Percentiles rank a stretch among this genome's conserved stretches.
phyloP scores from a whole-genome alignment of 2,113 vertebrate species.

The Clupea harengus region DNA sequence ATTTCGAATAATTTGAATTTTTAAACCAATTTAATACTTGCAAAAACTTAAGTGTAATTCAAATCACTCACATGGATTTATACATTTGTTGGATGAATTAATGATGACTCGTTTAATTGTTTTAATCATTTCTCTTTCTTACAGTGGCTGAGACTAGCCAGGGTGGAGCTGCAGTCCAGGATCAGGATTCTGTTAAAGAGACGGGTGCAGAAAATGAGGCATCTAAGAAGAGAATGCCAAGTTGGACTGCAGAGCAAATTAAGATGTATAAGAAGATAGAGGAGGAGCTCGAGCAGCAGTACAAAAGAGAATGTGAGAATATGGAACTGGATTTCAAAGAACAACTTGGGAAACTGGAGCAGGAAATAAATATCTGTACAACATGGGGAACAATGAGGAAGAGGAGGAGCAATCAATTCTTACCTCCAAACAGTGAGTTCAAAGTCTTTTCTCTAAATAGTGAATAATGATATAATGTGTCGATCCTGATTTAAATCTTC shows the following conservation, averaged over 20 bases:
- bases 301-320: neutral
- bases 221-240: conserved; percentile 15
- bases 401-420: neutral
- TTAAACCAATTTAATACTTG: too few species aligned
- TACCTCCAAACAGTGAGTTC: conserved; percentile 32
- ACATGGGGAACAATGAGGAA: too few species aligned
- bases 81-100: too few species aligned
- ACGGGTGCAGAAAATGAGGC: neutral
- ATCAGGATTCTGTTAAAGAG: neutral
- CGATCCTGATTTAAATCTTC: too few species aligned
- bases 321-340: neutral
- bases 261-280: conserved; percentile 18
- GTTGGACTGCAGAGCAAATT: neutral
- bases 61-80: too few species aligned
- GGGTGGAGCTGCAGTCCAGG: neutral
- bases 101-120: too few species aligned
- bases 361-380: neutral
- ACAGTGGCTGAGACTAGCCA: neutral
- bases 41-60: too few species aligned
- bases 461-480: too few species aligned
- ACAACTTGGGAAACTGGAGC: neutral
- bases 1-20: too few species aligned
- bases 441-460: neutral
- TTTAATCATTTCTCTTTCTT: neutral
- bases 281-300: neutral